Evolutionary conservation across 2,888 invertebrate species (phyloP), one percentile per base, ranked within the genome.

Genomic region (Phalera bucephala): DNA sequence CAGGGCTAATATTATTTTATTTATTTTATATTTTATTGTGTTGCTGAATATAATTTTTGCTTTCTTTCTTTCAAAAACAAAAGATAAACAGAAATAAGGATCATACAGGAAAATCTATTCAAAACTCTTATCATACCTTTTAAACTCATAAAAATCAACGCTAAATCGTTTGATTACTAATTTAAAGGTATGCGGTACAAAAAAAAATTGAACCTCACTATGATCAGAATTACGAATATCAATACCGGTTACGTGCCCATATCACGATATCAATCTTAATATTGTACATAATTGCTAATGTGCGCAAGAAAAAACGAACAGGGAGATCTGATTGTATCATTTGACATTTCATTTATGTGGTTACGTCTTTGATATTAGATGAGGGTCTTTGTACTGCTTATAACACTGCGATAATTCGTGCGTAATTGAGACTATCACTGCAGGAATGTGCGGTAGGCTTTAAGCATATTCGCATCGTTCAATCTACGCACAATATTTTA

Each of bases 291-390:
- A 56, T 40, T 56, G 36, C 40, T 40, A 49, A 55, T 51, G 52
- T 42, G 32, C 39, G 40, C 40, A 55, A 42, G 55, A 59, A 57
- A 63, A 63, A 53, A 48, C 37, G 29, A 48, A 53, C 49, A 40
- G 35, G 40, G 43, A 33, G 42, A 52, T 58, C 38, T 56, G 68
- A 72, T 72, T 38, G 30, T 58, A 70, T 70, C 60, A 53, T 42
- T 54, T 65, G 66, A 64, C 64, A 62, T 64, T 61, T 65, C 44
- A 56, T 67, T 62, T 63, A 61, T 52, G 40, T 43, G 36, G 42
- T 36, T 48, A 43, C 40, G 43, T 48, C 49, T 38, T 38, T 45
- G 51, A 50, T 38, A 31, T 36, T 25, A 38, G 25, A 29, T 17
- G 11, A 33, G n/a, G n/a, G n/a, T n/a, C n/a, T n/a, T n/a, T n/a